Conservation (phyloP, 2,797 vertebrate genomes). For the Lophius americanus region DNA sequence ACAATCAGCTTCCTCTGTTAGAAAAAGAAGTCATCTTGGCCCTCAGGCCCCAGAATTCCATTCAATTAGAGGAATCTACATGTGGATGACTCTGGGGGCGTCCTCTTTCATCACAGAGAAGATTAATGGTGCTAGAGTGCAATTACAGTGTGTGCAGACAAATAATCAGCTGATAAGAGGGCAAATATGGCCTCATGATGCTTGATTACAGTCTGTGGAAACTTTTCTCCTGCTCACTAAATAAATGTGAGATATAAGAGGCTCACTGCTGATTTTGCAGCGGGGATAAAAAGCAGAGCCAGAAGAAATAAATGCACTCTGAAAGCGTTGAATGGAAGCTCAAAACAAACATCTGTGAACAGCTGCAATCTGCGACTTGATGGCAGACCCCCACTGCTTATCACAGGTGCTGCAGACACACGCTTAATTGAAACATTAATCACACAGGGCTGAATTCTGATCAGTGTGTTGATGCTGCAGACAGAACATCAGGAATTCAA, state of each 20-base stretch:
- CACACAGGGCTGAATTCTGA: constrained; percentile 10
- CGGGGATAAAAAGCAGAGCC: constrained; percentile 21
- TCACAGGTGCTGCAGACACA: constrained; percentile 2
- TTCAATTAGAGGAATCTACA: constrained; percentile 4
- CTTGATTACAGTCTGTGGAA: constrained; percentile 41
- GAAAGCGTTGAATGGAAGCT: constrained; percentile 11
- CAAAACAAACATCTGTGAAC: constrained; percentile 32
- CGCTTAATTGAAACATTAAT: constrained; percentile 26
- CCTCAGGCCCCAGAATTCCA: not conserved
- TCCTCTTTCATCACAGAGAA: constrained; percentile 57
- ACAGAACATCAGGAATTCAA: constrained; percentile 17
- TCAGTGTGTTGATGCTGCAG: not conserved
- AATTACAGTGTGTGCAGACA: constrained; percentile 70
- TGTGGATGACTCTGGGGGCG: constrained; percentile 13
- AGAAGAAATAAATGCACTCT: constrained; percentile 30
- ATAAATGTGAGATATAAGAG: constrained; percentile 14
- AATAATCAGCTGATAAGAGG: constrained; percentile 65
- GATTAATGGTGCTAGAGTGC: constrained; percentile 47
- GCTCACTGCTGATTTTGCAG: constrained; percentile 17
- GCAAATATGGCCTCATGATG: constrained; percentile 49
- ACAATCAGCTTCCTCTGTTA: no score
- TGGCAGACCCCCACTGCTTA: constrained; percentile 13
- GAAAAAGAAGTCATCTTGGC: not conserved
- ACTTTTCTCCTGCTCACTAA: constrained; percentile 15
- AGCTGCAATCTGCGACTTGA: constrained; percentile 6